phyloP scores from a whole-genome alignment of 2,888 invertebrate species.

The Eugnorisma glareosa region DNA sequence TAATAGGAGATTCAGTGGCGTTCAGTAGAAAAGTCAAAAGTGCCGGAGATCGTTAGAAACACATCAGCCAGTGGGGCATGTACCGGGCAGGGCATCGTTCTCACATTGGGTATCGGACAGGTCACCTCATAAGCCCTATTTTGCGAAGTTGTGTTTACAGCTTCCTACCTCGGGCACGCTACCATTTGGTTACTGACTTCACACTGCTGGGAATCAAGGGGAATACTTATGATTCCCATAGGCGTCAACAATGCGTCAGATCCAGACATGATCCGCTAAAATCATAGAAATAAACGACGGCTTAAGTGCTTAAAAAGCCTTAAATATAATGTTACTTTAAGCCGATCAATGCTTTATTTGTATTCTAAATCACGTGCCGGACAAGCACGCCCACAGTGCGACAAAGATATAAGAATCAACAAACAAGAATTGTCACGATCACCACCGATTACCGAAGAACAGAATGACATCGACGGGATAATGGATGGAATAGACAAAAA shows the following conservation, averaged over 20 bases:
- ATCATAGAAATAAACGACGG: slow-evolving; percentile 31
- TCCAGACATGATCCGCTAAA: slow-evolving; percentile 16
- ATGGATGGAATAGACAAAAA: not conserved
- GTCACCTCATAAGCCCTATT: no score
- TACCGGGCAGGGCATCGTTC: not conserved
- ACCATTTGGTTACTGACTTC: not conserved
- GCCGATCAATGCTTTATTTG: slow-evolving; percentile 30
- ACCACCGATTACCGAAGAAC: not conserved
- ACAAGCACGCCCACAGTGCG: slow-evolving; percentile 29
- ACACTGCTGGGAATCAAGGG: not conserved
- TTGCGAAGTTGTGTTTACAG: not conserved
- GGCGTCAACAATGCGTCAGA: not conserved
- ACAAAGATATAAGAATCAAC: slow-evolving; percentile 37
- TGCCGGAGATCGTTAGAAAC: not conserved
- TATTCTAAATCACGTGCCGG: slow-evolving; percentile 20
- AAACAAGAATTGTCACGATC: slow-evolving; percentile 54
- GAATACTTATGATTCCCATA: not conserved
- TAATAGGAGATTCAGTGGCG: not conserved
- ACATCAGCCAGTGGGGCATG: not conserved
- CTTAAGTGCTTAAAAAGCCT: slow-evolving; percentile 31
- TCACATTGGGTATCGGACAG: not conserved
- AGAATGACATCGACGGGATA: not conserved
- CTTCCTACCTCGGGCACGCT: not conserved
- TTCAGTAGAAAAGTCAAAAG: not conserved
- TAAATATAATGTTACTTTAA: slow-evolving; percentile 33